Base-by-base conservation (phyloP, 2,888 invertebrate species). In the Pyrgus malvae region DNA sequence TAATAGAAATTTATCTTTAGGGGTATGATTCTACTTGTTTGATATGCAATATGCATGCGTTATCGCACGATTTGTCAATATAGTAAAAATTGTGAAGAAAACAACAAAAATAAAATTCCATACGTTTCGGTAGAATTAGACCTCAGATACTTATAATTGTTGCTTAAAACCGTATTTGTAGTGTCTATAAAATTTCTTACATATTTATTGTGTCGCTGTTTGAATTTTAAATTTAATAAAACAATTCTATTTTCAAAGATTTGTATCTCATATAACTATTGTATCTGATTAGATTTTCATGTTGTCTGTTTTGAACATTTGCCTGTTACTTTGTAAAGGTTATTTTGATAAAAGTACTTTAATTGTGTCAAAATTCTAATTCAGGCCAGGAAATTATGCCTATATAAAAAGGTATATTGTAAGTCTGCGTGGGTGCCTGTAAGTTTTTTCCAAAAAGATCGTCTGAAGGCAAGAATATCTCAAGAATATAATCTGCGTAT, bases 241-340 rank as follows among this genome's bases (percentile, higher is more conserved):
- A n/a, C 23, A 31, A 31, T 2, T 14, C 8, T 6, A 5, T 41
- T 49, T 48, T 38, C 19, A 40, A 27, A 48, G 48, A 49, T 40
- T 49, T n/a, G 12, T 50, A 50, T 50, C 33, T 35, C 33, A 27
- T 42, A 42, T 40, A 42, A 23, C n/a, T n/a, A n/a, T n/a, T 50
- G 25, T 50, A 50, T 17, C 42, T 33, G 41, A 41, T 21, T 50
- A 42, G 42, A 42, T 42, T 16, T 42, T 50, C 35, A 23, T 42
- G 41, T 50, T 50, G 42, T 42, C 8, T 42, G 16, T 42, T 50
- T 42, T 50, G 25, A 17, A 49, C 37, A 38, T 48, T 27, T 38
- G 23, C 31, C 33, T 35, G 33, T 23, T 49, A 23, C 17, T 41
- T 23, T 21, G 12, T 12, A 16, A 38, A 29, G 27, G 35, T 12